A percentile compares a stretch with the other conserved stretches of the same genome.
phyloP scores from a whole-genome alignment of 2,113 vertebrate species.

The Atlantisia rogersi region DNA sequence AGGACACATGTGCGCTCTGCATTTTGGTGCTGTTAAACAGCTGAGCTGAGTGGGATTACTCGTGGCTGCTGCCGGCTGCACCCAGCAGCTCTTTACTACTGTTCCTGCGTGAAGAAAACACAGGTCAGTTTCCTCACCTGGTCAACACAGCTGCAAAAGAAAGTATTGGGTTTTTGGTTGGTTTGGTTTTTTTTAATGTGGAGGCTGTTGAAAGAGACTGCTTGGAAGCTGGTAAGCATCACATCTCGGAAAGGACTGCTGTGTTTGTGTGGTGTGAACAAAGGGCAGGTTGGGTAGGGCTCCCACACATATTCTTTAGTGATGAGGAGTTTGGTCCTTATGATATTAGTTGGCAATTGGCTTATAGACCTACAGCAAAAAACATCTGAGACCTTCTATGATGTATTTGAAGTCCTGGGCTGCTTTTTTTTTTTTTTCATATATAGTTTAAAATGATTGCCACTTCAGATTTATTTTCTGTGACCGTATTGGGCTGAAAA shows the following conservation, averaged over 20 bases:
- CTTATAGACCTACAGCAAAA: background rate
- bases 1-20: background rate
- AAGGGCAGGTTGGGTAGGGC: background rate
- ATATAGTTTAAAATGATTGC: background rate
- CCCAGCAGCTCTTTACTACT: background rate
- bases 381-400: background rate
- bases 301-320: background rate
- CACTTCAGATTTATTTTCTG: background rate
- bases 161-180: background rate
- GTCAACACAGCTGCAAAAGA: background rate
- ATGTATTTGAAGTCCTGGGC: background rate
- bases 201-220: background rate
- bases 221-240: slow-evolving; percentile 2
- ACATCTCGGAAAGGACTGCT: background rate
- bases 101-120: background rate
- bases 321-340: background rate
- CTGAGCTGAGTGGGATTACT: background rate
- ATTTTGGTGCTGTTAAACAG: background rate
- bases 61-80: background rate
- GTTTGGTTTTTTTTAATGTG: background rate
- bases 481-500: background rate
- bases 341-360: background rate
- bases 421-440: background rate
- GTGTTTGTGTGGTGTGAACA: background rate
- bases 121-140: background rate